Evolutionary conservation across 2,797 vertebrate genomes (phyloP), one percentile per base, ranked within the genome.

Genomic region (Hemitrygon akajei): DNA sequence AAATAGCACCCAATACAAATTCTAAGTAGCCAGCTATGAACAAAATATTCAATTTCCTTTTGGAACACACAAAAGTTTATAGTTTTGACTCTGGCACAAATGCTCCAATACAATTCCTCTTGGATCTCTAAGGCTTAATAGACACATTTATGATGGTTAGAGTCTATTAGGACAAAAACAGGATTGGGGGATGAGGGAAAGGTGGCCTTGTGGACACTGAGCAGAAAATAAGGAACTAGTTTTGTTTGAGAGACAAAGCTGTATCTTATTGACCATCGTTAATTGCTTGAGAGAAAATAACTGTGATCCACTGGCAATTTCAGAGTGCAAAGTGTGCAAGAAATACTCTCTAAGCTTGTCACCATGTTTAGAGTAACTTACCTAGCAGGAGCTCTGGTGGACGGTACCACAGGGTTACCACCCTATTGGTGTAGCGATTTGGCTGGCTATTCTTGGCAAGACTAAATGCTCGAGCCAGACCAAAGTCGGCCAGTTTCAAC

Each of bases 371-470:
- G 18, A 1, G 77, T 80, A 94, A 56, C 94, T 94, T 93, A 99
- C 99, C 99, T 79, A 99, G 96, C 94, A 99, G 97, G 86, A 99
- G 97, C 95, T 99, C 99, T 11, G 99, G 99, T 0, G 98, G 99
- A 25, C 98, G 96, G 94, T 99, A 99, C 99, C 99, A 99, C 63
- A 99, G 96, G 0, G 99, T 99, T 94, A 99, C 99, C 94, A 99
- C 99, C 0, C 98, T 97, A 96, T 99, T 99, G 95, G 99, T 99
- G 94, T 99, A 99, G 94, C 98, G 98, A 96, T 99, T 99, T 0
- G 98, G 98, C 95, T 99, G 99, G 95, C 98, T 99, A 96, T 99
- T 99, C 95, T 99, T 99, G 0, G 99, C 98, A 94, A 99, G 96
- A 94, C 99, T 99, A 95, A 99, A 99, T 22, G 98, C 99, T 94